A percentile compares a stretch with the other conserved stretches of the same genome.
Evolutionary conservation across 2,113 vertebrate genomes (phyloP).

Genomic region (Dipodomys merriami): DNA sequence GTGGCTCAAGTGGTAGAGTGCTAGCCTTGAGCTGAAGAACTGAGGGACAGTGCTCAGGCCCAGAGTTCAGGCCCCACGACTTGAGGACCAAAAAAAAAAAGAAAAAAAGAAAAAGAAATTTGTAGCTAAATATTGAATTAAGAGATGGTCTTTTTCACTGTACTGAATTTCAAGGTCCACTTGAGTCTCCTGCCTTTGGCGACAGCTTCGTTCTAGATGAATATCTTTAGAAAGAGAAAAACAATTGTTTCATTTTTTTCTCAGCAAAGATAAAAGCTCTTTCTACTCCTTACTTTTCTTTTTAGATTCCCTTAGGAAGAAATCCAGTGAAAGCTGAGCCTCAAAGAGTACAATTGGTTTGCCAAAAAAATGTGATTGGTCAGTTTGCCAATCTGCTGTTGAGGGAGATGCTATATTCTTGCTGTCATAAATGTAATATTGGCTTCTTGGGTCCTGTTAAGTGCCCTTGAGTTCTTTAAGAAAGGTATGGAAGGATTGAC

Average conservation of each 20-base stretch:
- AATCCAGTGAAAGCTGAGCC: slow-evolving; percentile 70
- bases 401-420: slow-evolving; percentile 38
- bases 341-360: slow-evolving; percentile 63
- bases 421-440: slow-evolving; percentile 55
- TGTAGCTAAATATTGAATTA: slow-evolving; percentile 87
- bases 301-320: slow-evolving; percentile 70
- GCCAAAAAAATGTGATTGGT: slow-evolving; percentile 69
- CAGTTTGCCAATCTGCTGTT: slow-evolving; percentile 67
- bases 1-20: too few species aligned
- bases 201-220: slow-evolving; percentile 83
- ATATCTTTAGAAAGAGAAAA: slow-evolving; percentile 80
- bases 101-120: slow-evolving; percentile 73
- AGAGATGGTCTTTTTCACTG: slow-evolving; percentile 82
- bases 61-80: too few species aligned
- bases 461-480: neutral
- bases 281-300: slow-evolving; percentile 70
- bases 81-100: too few species aligned
- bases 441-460: slow-evolving; percentile 54
- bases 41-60: too few species aligned
- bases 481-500: neutral
- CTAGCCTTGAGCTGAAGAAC: too few species aligned
- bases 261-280: slow-evolving; percentile 82
- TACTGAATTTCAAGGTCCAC: slow-evolving; percentile 80
- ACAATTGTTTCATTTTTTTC: slow-evolving; percentile 70
- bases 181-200: slow-evolving; percentile 82